Percentiles rank a stretch among this genome's conserved stretches.
These are phyloP conservation scores for Agelas oroides DNA, from an alignment of 37 sponge, comb jelly and placozoan genomes.

Conservation along the genomic window DNA sequence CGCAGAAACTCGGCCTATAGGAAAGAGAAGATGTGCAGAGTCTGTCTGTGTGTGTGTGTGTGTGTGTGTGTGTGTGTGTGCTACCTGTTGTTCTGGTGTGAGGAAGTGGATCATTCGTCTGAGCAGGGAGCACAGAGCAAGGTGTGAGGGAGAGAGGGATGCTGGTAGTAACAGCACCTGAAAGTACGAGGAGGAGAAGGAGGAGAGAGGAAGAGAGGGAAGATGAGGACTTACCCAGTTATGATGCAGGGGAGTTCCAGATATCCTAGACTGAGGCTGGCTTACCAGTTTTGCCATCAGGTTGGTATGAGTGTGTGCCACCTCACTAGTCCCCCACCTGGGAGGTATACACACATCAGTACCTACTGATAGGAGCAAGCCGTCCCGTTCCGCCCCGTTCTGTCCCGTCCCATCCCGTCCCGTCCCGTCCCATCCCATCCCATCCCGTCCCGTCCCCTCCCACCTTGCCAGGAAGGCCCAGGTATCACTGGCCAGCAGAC, in stretches of 20 bases:
- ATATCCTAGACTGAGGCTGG: neutral
- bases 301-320: neutral
- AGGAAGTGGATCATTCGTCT: neutral
- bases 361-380: too few relatives aligned
- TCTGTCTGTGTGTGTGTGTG: too few relatives aligned
- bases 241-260: too few relatives aligned
- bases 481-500: constrained; percentile 21
- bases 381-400: too few relatives aligned
- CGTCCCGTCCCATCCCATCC: too few relatives aligned
- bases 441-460: too few relatives aligned
- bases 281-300: constrained; percentile 9
- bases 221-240: too few relatives aligned
- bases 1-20: too few relatives aligned
- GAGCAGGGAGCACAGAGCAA: neutral
- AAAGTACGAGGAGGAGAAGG: neutral
- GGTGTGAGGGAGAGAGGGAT: neutral
- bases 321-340: constrained; percentile 42
- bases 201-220: neutral
- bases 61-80: too few relatives aligned
- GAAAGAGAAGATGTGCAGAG: too few relatives aligned
- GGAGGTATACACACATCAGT: neutral
- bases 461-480: constrained; percentile 13
- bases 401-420: too few relatives aligned
- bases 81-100: neutral
- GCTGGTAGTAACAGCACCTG: neutral